Conservation (phyloP, 2,113 vertebrate species). For the Myrmophylax atrothorax region DNA sequence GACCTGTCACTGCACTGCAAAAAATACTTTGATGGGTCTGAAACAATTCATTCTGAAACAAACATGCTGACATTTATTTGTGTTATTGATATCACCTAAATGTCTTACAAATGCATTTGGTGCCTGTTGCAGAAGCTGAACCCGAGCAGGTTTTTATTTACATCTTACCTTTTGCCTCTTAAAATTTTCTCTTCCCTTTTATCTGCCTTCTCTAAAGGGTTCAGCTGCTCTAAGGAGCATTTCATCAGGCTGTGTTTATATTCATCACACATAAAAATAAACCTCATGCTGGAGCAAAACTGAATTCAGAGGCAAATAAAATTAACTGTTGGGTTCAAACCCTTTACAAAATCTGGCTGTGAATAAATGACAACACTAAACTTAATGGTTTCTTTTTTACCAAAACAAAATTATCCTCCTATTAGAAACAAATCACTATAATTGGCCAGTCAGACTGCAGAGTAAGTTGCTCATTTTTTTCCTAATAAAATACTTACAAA, state of each 20-base stretch:
- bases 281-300: not conserved
- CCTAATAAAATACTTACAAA: not conserved
- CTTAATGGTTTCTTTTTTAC: not conserved
- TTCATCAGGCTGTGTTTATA: not conserved
- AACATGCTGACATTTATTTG: not conserved
- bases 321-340: not conserved
- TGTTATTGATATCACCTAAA: not conserved
- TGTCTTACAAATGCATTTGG: not conserved
- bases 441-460: not conserved
- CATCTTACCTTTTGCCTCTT: not conserved
- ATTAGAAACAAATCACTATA: conserved; percentile 28
- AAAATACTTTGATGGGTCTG: not conserved
- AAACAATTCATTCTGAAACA: not conserved
- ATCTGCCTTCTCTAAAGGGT: not conserved
- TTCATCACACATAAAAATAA: not conserved
- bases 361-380: not conserved
- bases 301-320: not conserved
- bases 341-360: not conserved
- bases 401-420: not conserved
- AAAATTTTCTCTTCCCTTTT: not conserved
- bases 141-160: not conserved
- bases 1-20: not conserved
- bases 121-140: not conserved
- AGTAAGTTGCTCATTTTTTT: not conserved
- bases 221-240: not conserved